phyloP scores from a whole-genome alignment of 1,140 invertebrate genomes.

The Cecropterus lyciades region DNA sequence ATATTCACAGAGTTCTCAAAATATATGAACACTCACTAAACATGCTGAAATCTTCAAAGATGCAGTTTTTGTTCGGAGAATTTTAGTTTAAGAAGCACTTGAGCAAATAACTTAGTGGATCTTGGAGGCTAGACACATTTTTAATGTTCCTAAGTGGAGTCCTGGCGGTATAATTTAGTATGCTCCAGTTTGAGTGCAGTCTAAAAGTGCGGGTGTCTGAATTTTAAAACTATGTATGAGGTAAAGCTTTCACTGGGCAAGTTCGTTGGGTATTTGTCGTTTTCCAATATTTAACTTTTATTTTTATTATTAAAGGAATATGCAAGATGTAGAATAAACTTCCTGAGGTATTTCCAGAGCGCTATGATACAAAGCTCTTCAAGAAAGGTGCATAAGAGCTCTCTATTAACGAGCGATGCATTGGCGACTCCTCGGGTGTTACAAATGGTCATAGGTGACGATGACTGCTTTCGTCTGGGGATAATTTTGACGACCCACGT shows the following conservation, averaged over 20 bases:
- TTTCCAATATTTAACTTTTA: background rate
- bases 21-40: background rate
- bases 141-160: constrained; percentile 39
- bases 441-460: too few species aligned
- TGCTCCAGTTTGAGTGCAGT: constrained; percentile 34
- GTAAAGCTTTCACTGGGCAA: constrained; percentile 5
- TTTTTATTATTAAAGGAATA: too few species aligned
- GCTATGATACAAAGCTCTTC: too few species aligned
- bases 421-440: too few species aligned
- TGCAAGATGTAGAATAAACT: too few species aligned
- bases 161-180: constrained; percentile 40
- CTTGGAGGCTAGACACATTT: constrained; percentile 35
- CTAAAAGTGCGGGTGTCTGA: constrained; percentile 34
- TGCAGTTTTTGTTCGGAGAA: constrained; percentile 11
- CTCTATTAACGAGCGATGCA: too few species aligned
- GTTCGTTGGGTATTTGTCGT: constrained; percentile 10
- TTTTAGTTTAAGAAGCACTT: constrained; percentile 32
- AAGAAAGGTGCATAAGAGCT: too few species aligned
- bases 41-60: background rate
- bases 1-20: background rate
- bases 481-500: too few species aligned
- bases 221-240: constrained; percentile 34
- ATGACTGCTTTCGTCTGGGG: too few species aligned
- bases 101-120: constrained; percentile 27
- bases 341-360: too few species aligned